phyloP scores from a whole-genome alignment of 2,888 invertebrate species.

The Sphaeridia pumilis region DNA sequence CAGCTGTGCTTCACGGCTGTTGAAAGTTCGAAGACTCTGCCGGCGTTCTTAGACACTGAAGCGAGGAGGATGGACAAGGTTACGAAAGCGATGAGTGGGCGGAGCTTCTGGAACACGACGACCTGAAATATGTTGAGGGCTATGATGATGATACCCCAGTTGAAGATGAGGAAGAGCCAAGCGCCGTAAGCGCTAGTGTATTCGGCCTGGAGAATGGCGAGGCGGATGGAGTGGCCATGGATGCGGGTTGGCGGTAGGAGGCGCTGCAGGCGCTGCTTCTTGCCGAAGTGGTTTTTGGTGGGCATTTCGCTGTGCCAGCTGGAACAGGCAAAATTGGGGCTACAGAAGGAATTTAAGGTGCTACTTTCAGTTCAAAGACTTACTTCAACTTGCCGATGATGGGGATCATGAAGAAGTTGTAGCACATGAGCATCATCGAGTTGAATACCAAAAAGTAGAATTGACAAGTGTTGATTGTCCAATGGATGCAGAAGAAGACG shows the following conservation, averaged over 20 bases:
- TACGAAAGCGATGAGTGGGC: not conserved
- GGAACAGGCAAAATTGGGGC: too few species aligned
- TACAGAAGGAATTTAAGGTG: too few species aligned
- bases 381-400: too few species aligned
- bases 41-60: not conserved
- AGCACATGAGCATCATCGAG: not conserved
- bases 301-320: too few species aligned
- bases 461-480: not conserved
- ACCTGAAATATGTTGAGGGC: not conserved
- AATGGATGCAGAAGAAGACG: not conserved
- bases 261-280: too few species aligned
- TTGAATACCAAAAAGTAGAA: not conserved
- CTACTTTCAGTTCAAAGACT: too few species aligned
- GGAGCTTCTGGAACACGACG: not conserved
- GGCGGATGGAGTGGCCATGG: not conserved
- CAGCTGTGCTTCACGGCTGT: not conserved
- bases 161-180: not conserved
- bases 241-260: not conserved
- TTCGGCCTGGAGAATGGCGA: not conserved
- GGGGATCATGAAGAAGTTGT: too few species aligned
- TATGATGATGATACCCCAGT: not conserved
- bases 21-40: not conserved
- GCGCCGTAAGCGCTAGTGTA: not conserved
- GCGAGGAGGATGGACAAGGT: not conserved
- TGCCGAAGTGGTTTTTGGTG: too few species aligned